Percentiles rank a stretch among this genome's conserved stretches.
These are phyloP conservation scores for Nibea coibor DNA, from an alignment of 2,113 vertebrate species.

Conservation along the genomic window DNA sequence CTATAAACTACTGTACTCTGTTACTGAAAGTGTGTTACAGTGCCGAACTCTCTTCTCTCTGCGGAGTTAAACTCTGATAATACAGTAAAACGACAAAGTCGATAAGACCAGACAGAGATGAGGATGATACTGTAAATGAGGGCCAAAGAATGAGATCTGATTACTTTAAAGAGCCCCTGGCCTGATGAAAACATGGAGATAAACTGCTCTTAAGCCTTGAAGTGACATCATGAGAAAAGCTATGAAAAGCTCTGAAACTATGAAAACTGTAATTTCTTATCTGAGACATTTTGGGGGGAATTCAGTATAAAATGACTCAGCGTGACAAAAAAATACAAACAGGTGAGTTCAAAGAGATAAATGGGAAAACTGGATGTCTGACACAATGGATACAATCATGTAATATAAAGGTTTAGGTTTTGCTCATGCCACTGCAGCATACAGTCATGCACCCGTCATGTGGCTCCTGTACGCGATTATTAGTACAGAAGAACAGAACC, in stretches of 20 bases:
- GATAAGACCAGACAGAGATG: constrained; percentile 62
- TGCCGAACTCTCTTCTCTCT: background rate
- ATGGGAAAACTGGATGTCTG: background rate
- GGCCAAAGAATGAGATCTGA: constrained; percentile 67
- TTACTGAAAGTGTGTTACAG: too few species aligned
- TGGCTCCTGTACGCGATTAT: background rate
- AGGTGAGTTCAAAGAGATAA: background rate
- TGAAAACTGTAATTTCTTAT: constrained; percentile 5
- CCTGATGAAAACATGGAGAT: constrained; percentile 50
- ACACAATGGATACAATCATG: too few species aligned
- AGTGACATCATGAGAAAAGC: constrained; percentile 5
- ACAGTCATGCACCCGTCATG: background rate
- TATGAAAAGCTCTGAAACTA: background rate
- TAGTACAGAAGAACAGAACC: constrained; percentile 24
- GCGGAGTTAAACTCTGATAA: constrained; percentile 66
- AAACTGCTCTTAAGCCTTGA: constrained; percentile 28
- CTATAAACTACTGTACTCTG: background rate
- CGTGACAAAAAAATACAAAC: background rate
- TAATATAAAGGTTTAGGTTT: background rate
- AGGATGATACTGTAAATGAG: constrained; percentile 40
- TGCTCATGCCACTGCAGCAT: background rate
- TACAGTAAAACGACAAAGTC: constrained; percentile 40
- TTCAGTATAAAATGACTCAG: background rate
- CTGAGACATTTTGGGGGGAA: background rate
- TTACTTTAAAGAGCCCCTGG: constrained; percentile 59